Base-by-base conservation (phyloP, 2,797 vertebrate species). In the Holocentrus rufus region DNA sequence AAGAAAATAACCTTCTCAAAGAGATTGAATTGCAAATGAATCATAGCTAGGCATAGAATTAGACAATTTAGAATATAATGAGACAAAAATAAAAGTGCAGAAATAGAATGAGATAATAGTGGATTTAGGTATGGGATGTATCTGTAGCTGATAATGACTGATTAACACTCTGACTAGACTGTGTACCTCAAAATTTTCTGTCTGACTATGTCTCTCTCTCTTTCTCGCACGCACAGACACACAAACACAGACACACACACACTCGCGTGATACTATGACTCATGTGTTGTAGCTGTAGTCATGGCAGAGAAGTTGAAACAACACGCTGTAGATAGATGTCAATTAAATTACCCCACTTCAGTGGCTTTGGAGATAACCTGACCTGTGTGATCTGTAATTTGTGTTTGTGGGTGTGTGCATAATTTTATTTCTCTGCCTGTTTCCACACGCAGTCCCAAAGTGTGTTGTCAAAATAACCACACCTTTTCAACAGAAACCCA, bases 231-330 rank as follows among this genome's bases (percentile, higher is more conserved):
- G 49, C 8, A 59, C 9, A 58, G 13, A 69, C 22, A 49, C 8
- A 59, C 9, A 59, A 27, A 69, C 34, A 49, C 44, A 49, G 23
- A 68, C 18, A 23, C 30, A 13, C 66, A 66, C 49, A 55, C 46
- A 56, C 7, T 75, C 39, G 68, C 39, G 0, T 36, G 22, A 22
- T 17, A 31, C 22, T 47, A 9, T 88, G 77, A 88, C 58, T 83
- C 70, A 81, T 44, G 13, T 61, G 34, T 25, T 69, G 18, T 20
- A 22, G 56, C 5, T 18, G 75, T 82, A 74, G 62, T 55, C 66
- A 76, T 64, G 62, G 71, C 3, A 11, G 1, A 57, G 39, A 23
- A 67, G n/a, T 22, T 23, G 64, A 86, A 81, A 78, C 62, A 22
- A 52, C n/a, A n/a, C n/a, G n/a, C n/a, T n/a, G n/a, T n/a, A n/a